Conservation (phyloP, 1,140 invertebrate genomes). For the Brachionus manjavacas region DNA sequence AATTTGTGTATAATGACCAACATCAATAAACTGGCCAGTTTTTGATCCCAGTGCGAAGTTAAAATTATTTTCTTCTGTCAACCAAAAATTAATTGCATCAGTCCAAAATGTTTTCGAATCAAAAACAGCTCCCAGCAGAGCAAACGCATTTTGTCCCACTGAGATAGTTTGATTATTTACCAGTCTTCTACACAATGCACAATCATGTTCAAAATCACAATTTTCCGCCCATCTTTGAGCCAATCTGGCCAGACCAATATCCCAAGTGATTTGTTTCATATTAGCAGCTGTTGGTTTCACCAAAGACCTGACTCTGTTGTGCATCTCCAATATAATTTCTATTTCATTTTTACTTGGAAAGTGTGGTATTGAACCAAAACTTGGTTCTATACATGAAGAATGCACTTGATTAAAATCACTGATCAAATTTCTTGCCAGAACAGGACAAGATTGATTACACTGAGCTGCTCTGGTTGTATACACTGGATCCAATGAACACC, state of each 20-base stretch:
- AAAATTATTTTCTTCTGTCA: not conserved
- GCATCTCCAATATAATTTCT: not conserved
- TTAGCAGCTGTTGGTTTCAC: not conserved
- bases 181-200: not conserved
- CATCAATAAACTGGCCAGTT: not conserved
- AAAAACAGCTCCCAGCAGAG: not conserved
- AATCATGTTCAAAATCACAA: constrained; percentile 31
- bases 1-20: constrained; percentile 42
- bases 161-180: constrained; percentile 16
- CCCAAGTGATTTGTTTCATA: constrained; percentile 23
- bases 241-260: constrained; percentile 23
- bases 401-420: not conserved
- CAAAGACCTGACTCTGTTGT: not conserved
- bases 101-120: not conserved
- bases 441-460: constrained; percentile 24
- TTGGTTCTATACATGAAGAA: not conserved
- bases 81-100: constrained; percentile 7
- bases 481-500: constrained; percentile 7
- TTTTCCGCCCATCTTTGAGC: constrained; percentile 11
- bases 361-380: not conserved
- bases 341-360: not conserved
- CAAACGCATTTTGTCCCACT: constrained; percentile 32
- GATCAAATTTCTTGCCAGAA: not conserved
- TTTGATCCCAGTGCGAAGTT: not conserved
- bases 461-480: constrained; percentile 1